Percentiles rank a stretch among this genome's conserved stretches.
Conservation (phyloP, 2,113 vertebrate species). For the Chrysemys picta region DNA sequence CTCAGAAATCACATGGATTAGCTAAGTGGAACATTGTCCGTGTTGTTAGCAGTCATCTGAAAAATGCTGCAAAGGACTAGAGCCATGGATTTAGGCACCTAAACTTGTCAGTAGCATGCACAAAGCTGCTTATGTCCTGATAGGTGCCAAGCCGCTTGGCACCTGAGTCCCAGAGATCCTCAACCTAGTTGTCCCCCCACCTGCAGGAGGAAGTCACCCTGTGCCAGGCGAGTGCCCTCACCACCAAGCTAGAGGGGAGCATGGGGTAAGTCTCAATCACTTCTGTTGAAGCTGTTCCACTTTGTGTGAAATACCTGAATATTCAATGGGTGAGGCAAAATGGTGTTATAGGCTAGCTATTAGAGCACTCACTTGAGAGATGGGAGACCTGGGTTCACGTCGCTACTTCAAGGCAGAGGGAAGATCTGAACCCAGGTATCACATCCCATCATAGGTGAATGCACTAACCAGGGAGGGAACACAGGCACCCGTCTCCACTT, state of each 20-base stretch:
- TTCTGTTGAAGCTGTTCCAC: neutral
- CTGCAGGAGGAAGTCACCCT: neutral
- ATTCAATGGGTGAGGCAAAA: neutral
- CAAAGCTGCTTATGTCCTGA: neutral
- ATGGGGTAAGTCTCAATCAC: neutral
- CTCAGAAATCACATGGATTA: neutral
- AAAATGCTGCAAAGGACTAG: neutral
- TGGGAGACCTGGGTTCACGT: neutral
- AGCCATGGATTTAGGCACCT: neutral
- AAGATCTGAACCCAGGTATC: neutral
- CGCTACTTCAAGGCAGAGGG: neutral
- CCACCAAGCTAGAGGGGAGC: neutral
- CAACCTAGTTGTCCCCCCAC: neutral
- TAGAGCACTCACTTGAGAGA: too few relatives aligned
- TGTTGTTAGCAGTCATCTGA: neutral
- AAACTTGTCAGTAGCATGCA: neutral
- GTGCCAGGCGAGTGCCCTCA: neutral
- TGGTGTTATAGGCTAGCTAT: neutral
- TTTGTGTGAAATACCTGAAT: neutral
- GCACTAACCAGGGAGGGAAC: neutral
- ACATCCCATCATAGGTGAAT: neutral
- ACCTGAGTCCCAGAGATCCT: too few relatives aligned
- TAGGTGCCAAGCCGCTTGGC: neutral
- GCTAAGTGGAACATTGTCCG: neutral
- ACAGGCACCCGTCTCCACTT: neutral